Evolutionary conservation across 2,113 vertebrate species (phyloP), one percentile per base, ranked within the genome.

Genomic region (Saccopteryx leptura): DNA sequence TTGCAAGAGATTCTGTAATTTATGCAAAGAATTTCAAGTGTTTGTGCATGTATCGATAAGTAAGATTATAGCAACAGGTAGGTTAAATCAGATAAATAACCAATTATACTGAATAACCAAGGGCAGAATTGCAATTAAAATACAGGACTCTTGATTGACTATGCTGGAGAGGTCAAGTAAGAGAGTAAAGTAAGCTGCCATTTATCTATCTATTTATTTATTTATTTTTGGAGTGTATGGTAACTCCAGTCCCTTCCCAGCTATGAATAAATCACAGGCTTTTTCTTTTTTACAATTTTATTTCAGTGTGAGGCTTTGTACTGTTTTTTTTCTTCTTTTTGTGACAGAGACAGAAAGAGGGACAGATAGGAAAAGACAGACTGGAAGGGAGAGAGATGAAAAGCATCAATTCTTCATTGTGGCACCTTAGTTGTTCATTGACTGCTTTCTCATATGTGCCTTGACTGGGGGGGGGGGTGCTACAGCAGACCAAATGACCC

Each of bases 61-160:
- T 39, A 90, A n/a, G 0, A 50, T 18, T 65, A 33, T 18, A 82
- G 4, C 56, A 79, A 52, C 24, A 79, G 11, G 9, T 80, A 63
- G 39, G 10, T 69, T 88, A 74, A 78, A 74, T 83, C 28, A 68
- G 7, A 83, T 7, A 96, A 79, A 87, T 52, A 21, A 54, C 18
- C 24, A 78, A 50, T 93, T 89, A 86, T 69, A 21, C 7, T 21
- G 10, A 88, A 26, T 50, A 81, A 85, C 46, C 4, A 86, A 79
- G 19, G 17, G 12, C 23, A 68, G 5, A 39, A 33, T 46, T 58
- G 0, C 9, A 96, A 91, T 93, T 68, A 92, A 79, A 96, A 93
- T 82, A 12, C 0, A 72, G 1, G 33, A 39, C 19, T 69, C 21
- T 75, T 86, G 83, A 71, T n/a, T 75, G 5, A 11, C n/a, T 91